Percentiles rank a stretch among this genome's conserved stretches.
Evolutionary conservation across 2,797 vertebrate species (phyloP).

Genomic region (Danio albolineatus): DNA sequence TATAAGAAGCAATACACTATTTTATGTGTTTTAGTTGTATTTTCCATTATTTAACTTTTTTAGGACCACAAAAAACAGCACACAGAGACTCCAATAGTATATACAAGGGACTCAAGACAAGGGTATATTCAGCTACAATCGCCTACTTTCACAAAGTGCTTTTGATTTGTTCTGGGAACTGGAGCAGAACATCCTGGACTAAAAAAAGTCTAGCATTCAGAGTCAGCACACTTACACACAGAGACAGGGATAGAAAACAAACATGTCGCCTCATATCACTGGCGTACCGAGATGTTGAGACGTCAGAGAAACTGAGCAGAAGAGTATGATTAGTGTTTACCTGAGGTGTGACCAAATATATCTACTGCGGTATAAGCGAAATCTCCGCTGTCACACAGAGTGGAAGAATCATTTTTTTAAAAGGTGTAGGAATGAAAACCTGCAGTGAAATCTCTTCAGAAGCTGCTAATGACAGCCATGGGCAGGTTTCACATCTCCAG

Average conservation of each 20-base stretch:
- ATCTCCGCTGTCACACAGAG: neutral
- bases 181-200: slow-evolving; percentile 53
- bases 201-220: slow-evolving; percentile 35
- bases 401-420: neutral
- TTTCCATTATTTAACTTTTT: neutral
- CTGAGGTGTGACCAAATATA: slow-evolving; percentile 6
- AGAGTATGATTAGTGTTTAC: slow-evolving; percentile 27
- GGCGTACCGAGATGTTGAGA: slow-evolving; percentile 11
- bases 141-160: slow-evolving; percentile 50
- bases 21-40: neutral
- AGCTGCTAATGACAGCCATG: slow-evolving; percentile 15
- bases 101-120: neutral
- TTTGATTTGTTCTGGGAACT: slow-evolving; percentile 50
- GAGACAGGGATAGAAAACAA: slow-evolving; percentile 42
- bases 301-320: neutral
- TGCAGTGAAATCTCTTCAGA: slow-evolving; percentile 10
- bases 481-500: slow-evolving; percentile 16
- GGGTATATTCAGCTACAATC: slow-evolving; percentile 12
- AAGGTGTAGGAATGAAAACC: slow-evolving; percentile 10
- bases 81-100: neutral
- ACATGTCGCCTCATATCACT: slow-evolving; percentile 12
- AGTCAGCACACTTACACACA: slow-evolving; percentile 24
- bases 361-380: neutral
- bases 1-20: neutral
- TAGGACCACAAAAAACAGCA: neutral